Conservation (phyloP, 2,888 invertebrate genomes). For the Phania funesta region DNA sequence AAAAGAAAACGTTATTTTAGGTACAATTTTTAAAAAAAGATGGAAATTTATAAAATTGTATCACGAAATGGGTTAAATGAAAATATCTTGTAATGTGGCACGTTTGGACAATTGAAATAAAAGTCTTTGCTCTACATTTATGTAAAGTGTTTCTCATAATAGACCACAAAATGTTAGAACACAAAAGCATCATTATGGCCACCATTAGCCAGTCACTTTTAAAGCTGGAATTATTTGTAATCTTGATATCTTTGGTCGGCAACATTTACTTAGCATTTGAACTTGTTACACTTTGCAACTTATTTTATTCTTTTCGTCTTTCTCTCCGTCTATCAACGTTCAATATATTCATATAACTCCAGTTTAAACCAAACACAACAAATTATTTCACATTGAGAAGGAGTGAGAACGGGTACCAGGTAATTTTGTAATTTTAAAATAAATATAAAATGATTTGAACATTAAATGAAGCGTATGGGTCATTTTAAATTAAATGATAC, state of each 20-base stretch:
- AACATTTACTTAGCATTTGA: constrained; percentile 64
- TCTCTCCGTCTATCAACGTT: constrained; percentile 5
- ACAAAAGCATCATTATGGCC: constrained; percentile 22
- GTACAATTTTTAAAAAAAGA: no score
- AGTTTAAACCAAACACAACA: background rate
- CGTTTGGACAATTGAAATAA: constrained; percentile 43
- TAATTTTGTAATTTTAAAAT: constrained; percentile 57
- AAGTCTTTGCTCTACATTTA: constrained; percentile 55
- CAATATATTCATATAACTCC: background rate
- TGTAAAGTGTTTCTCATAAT: constrained; percentile 29
- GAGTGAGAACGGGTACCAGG: constrained; percentile 27
- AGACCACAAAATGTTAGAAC: constrained; percentile 53
- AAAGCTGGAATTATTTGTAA: constrained; percentile 15
- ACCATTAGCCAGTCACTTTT: constrained; percentile 20
- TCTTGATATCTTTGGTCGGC: constrained; percentile 45
- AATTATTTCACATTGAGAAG: background rate
- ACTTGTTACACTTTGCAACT: constrained; percentile 54
- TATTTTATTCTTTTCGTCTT: background rate
- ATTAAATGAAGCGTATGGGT: constrained; percentile 61
- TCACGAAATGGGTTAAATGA: constrained; percentile 30
- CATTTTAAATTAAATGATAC: constrained; percentile 65
- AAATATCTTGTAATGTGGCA: constrained; percentile 21
- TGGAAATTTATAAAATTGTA: no score
- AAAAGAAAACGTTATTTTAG: background rate
- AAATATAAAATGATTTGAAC: constrained; percentile 48